A percentile compares a stretch with the other conserved stretches of the same genome.
phyloP scores from a whole-genome alignment of 2,797 vertebrate species.

The Cygnus olor region DNA sequence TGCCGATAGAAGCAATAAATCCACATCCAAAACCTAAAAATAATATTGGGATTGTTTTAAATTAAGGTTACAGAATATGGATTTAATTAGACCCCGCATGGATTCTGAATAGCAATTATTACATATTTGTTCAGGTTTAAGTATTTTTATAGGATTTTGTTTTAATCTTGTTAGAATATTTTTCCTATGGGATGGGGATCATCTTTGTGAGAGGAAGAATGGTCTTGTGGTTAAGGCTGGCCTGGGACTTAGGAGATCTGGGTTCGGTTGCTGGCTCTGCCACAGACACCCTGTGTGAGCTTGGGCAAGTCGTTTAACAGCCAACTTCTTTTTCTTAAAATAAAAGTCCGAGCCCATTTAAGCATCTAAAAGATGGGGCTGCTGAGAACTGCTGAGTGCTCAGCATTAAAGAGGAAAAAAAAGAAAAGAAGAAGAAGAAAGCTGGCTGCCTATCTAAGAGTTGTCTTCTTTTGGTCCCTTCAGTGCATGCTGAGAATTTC shows the following conservation, averaged over 20 bases:
- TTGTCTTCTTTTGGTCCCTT: neutral
- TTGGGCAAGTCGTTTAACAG: slow-evolving; percentile 39
- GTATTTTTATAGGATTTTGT: slow-evolving; percentile 62
- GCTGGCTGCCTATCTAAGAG: slow-evolving; percentile 39
- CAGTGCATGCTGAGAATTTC: neutral
- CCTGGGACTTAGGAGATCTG: slow-evolving; percentile 43
- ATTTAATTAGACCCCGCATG: slow-evolving; percentile 58
- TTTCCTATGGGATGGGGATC: slow-evolving; percentile 58
- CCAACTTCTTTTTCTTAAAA: slow-evolving; percentile 7
- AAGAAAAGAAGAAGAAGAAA: neutral
- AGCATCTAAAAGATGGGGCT: neutral
- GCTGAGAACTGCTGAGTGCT: slow-evolving; percentile 24
- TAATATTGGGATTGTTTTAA: slow-evolving; percentile 67
- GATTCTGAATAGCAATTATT: slow-evolving; percentile 60
- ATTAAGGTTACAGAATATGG: slow-evolving; percentile 37
- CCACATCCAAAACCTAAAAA: slow-evolving; percentile 67
- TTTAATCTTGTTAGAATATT: slow-evolving; percentile 36
- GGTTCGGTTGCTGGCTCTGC: slow-evolving; percentile 33
- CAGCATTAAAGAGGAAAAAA: neutral
- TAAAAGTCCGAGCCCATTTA: slow-evolving; percentile 9
- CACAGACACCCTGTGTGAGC: slow-evolving; percentile 50
- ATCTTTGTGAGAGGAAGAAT: slow-evolving; percentile 69
- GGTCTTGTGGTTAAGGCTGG: slow-evolving; percentile 63
- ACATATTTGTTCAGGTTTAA: slow-evolving; percentile 73
- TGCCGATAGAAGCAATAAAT: slow-evolving; percentile 61